Conservation (phyloP, 2,888 invertebrate genomes). For the Oegoconia quadripuncta region DNA sequence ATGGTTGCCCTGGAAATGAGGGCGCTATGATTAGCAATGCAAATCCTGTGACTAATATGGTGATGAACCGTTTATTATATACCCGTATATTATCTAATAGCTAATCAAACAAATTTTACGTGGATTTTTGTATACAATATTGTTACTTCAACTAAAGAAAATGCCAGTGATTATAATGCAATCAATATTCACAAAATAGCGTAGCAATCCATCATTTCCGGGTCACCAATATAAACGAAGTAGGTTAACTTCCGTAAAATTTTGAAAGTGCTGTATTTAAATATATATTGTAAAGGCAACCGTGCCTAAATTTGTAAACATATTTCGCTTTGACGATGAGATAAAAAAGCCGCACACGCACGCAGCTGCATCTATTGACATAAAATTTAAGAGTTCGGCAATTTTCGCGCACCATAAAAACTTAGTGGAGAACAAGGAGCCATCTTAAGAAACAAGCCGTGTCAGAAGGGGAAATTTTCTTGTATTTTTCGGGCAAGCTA, state of each 20-base stretch:
- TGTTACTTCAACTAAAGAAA: too few relatives aligned
- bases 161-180: too few relatives aligned
- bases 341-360: constrained; percentile 34
- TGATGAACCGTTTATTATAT: too few relatives aligned
- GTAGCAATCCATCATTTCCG: too few relatives aligned
- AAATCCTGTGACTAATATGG: too few relatives aligned
- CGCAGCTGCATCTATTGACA: constrained; percentile 53
- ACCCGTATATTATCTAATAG: too few relatives aligned
- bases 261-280: constrained; percentile 23
- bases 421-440: constrained; percentile 44
- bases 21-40: too few relatives aligned
- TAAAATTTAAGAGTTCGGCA: constrained; percentile 56
- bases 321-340: constrained; percentile 31
- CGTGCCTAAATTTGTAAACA: constrained; percentile 27
- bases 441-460: constrained; percentile 52
- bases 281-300: constrained; percentile 15
- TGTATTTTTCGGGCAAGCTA: constrained; percentile 64
- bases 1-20: too few relatives aligned
- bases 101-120: too few relatives aligned
- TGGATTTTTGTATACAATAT: too few relatives aligned
- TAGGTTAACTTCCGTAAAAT: constrained; percentile 21
- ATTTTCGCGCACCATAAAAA: constrained; percentile 52
- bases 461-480: constrained; percentile 57
- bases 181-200: too few relatives aligned
- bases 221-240: background rate